Percentiles rank a stretch among this genome's conserved stretches.
Evolutionary conservation across 2,888 invertebrate genomes (phyloP).

Genomic region (Leptinotarsa peninsularis): DNA sequence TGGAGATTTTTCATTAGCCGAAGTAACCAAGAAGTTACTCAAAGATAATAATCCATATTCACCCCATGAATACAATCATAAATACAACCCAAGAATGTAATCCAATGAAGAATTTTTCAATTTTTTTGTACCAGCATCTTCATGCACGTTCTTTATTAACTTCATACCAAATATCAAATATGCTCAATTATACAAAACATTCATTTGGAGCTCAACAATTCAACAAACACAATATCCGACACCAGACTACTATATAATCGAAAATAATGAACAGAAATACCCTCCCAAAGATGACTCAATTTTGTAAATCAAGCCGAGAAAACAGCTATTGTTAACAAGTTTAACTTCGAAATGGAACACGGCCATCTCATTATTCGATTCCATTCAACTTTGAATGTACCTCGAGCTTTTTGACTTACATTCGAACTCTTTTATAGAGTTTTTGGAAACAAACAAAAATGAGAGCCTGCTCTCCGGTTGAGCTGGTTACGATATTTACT

Average conservation of each 20-base stretch:
- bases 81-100: no score
- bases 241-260: neutral
- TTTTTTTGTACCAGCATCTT: no score
- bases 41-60: no score
- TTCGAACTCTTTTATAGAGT: neutral
- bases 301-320: neutral
- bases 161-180: no score
- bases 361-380: neutral
- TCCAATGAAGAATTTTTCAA: no score
- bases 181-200: no score
- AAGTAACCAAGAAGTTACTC: no score
- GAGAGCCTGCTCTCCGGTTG: neutral
- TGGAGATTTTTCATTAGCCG: no score
- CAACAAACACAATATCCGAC: no score
- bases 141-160: no score
- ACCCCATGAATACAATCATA: no score
- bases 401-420: neutral
- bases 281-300: neutral
- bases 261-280: neutral
- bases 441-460: neutral
- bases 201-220: no score
- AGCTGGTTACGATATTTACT: neutral
- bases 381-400: neutral
- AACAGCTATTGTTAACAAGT: slow-evolving; percentile 2
- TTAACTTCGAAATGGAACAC: neutral